Conservation (phyloP, 1,140 invertebrate species). For the Drosophila simulans region DNA sequence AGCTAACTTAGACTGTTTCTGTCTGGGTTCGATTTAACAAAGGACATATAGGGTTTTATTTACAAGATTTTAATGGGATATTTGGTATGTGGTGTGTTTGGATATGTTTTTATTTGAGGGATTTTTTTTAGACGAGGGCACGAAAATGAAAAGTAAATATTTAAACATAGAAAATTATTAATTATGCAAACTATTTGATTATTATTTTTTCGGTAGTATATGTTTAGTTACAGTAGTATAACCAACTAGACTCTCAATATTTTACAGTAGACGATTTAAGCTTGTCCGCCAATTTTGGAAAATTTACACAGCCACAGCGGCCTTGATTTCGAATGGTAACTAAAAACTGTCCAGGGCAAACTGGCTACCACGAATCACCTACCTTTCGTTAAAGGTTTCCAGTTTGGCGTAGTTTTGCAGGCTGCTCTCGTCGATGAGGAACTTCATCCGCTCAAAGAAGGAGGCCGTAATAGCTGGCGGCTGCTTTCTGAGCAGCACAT, state of each 20-base stretch:
- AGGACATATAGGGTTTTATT: constrained; percentile 80
- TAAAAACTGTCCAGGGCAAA: constrained; percentile 39
- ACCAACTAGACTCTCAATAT: constrained; percentile 62
- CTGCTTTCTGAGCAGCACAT: constrained; percentile 96
- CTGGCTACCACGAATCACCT: constrained; percentile 85
- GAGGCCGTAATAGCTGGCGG: constrained; percentile 97
- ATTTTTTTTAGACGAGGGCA: constrained; percentile 83
- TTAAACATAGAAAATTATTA: constrained; percentile 78
- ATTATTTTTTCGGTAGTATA: constrained; percentile 53
- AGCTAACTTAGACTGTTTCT: constrained; percentile 45
- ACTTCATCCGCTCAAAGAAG: constrained; percentile 99
- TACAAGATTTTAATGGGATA: constrained; percentile 71
- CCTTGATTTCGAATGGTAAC: constrained; percentile 36
- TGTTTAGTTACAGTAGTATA: constrained; percentile 28
- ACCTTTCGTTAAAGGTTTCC: constrained; percentile 99
- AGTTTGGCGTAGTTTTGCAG: constrained; percentile 97
- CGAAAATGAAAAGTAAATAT: constrained; percentile 78
- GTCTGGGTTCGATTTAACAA: constrained; percentile 66
- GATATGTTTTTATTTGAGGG: constrained; percentile 53
- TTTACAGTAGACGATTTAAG: constrained; percentile 42
- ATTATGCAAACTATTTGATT: constrained; percentile 82
- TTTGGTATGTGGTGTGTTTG: constrained; percentile 45
- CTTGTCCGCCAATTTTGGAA: constrained; percentile 66
- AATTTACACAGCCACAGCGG: constrained; percentile 42
- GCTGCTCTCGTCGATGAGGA: constrained; percentile 98